A percentile compares a stretch with the other conserved stretches of the same genome.
Conservation (phyloP, 92 coral and sea anemone genomes). For the Epizoanthus scotinus region DNA sequence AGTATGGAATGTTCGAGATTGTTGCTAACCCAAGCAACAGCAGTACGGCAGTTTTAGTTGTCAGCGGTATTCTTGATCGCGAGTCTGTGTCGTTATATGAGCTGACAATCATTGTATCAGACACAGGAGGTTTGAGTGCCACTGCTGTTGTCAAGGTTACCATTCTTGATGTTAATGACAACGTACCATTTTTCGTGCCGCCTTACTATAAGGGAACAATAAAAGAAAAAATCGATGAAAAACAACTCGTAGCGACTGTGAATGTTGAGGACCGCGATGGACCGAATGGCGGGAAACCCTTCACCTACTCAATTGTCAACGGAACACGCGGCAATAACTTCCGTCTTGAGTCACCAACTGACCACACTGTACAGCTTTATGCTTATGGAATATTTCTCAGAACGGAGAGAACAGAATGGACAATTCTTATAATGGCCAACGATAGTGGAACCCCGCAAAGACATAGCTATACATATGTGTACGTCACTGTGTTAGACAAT, state of each 20-base stretch:
- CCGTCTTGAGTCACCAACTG: constrained; percentile 48
- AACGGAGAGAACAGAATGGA: constrained; percentile 62
- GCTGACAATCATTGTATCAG: constrained; percentile 59
- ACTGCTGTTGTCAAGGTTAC: constrained; percentile 67
- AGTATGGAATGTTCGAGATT: constrained; percentile 63
- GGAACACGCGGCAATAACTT: constrained; percentile 71
- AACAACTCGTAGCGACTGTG: constrained; percentile 71
- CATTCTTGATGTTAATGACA: constrained; percentile 84
- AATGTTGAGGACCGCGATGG: constrained; percentile 74
- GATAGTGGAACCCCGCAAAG: constrained; percentile 73
- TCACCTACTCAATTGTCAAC: constrained; percentile 61
- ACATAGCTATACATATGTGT: constrained; percentile 60
- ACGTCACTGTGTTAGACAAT: constrained; percentile 66
- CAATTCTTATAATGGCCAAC: constrained; percentile 62
- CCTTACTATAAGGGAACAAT: constrained; percentile 70
- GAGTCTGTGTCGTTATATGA: constrained; percentile 60
- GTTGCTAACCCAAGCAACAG: constrained; percentile 46
- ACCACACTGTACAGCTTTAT: constrained; percentile 57
- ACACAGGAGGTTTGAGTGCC: constrained; percentile 54
- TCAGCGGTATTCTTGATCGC: constrained; percentile 61
- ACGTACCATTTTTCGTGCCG: constrained; percentile 78
- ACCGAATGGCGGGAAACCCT: constrained; percentile 66
- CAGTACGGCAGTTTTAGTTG: constrained; percentile 53
- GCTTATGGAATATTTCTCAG: constrained; percentile 61
- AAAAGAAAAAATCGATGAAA: constrained; percentile 56